These are phyloP conservation scores for Zoroaster sp. DNA, from an alignment of 53 echinoderm and acorn worm genomes.

Conservation along the genomic window DNA sequence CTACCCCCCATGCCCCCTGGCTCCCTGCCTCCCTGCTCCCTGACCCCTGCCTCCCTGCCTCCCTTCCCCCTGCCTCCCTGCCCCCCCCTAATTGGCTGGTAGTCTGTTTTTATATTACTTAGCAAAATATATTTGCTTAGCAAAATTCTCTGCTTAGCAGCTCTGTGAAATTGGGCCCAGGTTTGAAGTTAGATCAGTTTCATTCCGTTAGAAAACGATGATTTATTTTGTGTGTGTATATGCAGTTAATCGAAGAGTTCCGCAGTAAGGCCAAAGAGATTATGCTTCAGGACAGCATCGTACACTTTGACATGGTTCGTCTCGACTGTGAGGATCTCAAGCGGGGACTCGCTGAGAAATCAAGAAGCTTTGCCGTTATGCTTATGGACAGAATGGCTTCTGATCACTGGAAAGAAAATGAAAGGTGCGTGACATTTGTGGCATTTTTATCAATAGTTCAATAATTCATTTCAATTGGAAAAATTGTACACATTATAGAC, in stretches of 20 bases:
- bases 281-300: constrained; percentile 87
- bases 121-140: no score
- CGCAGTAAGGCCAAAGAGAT: constrained; percentile 86
- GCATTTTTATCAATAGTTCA: neutral
- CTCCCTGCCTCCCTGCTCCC: no score
- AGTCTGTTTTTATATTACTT: no score
- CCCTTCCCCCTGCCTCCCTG: no score
- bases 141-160: no score
- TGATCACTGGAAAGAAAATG: constrained; percentile 91
- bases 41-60: no score
- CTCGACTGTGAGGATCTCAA: constrained; percentile 98
- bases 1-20: no score
- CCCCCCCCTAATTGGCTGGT: no score
- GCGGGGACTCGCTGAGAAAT: constrained; percentile 94
- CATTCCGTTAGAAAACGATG: neutral
- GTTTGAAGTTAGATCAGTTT: no score
- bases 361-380: constrained; percentile 85
- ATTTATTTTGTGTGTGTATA: neutral
- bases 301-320: constrained; percentile 95
- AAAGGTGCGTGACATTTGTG: constrained; percentile 80
- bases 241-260: constrained; percentile 94
- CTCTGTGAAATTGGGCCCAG: no score
- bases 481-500: no score
- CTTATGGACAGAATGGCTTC: constrained; percentile 85
- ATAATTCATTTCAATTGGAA: neutral